Evolutionary conservation across 1,140 invertebrate species (phyloP).

Genomic region (Lucilia cuprina): DNA sequence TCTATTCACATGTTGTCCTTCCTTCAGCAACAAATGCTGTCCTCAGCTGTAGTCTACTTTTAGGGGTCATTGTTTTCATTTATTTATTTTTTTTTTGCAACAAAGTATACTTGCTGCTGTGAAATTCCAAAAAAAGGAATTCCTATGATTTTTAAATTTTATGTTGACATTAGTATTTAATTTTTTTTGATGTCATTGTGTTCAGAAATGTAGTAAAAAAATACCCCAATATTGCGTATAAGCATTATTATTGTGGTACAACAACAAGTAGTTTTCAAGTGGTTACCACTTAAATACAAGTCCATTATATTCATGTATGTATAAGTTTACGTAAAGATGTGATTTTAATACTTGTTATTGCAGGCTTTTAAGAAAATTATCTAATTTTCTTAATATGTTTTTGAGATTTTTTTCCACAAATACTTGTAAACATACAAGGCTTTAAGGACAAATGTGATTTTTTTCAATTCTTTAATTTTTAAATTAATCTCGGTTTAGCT

Average conservation of each 20-base stretch:
- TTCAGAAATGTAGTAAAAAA: not conserved
- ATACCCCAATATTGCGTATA: not conserved
- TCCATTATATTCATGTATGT: not conserved
- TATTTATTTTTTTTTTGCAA: not conserved
- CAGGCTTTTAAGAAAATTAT: constrained; percentile 14
- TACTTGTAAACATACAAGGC: not conserved
- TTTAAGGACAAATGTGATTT: too few species aligned
- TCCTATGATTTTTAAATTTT: not conserved
- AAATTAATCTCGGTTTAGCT: too few species aligned
- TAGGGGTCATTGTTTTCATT: not conserved
- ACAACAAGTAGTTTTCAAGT: not conserved
- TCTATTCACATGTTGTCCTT: not conserved
- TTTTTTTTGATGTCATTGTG: not conserved
- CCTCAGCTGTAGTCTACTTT: not conserved
- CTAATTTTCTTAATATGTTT: not conserved
- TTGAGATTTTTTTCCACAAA: not conserved
- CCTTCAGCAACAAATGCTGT: not conserved
- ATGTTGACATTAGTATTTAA: not conserved
- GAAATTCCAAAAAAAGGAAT: not conserved
- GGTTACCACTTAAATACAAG: not conserved
- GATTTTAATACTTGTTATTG: not conserved
- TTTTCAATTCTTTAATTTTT: too few species aligned
- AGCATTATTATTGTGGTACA: not conserved
- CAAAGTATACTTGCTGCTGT: too few species aligned
- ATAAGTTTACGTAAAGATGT: not conserved